Evolutionary conservation across 1,140 invertebrate species (phyloP).

Genomic region (Spodoptera frugiperda): DNA sequence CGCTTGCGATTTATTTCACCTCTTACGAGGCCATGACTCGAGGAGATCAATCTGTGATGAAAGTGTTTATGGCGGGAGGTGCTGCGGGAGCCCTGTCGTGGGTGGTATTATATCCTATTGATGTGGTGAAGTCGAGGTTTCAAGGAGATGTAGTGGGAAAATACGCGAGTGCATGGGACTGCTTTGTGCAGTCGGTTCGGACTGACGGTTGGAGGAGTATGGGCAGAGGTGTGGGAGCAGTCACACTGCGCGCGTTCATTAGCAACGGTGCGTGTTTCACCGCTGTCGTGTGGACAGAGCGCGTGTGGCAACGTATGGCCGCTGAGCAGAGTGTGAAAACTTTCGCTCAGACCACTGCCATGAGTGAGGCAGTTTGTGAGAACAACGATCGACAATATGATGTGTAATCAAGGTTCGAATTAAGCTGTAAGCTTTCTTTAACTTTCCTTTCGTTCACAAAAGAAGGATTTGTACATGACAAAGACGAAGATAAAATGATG

Average conservation of each 20-base stretch:
- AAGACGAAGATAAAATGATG: slow-evolving; percentile 20
- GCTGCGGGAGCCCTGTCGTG: slow-evolving; percentile 94
- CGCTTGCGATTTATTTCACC: slow-evolving; percentile 87
- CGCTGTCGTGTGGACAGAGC: slow-evolving; percentile 91
- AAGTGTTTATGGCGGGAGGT: slow-evolving; percentile 92
- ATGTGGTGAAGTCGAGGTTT: slow-evolving; percentile 95
- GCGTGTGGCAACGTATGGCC: slow-evolving; percentile 68
- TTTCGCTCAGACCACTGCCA: slow-evolving; percentile 70
- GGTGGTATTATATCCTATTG: slow-evolving; percentile 94
- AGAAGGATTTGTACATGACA: slow-evolving; percentile 14
- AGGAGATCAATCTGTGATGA: slow-evolving; percentile 79
- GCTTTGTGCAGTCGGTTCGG: slow-evolving; percentile 89
- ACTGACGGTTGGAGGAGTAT: slow-evolving; percentile 90
- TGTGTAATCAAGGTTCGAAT: slow-evolving; percentile 15
- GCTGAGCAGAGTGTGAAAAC: slow-evolving; percentile 61
- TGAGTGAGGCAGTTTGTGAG: slow-evolving; percentile 75
- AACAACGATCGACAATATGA: slow-evolving; percentile 41
- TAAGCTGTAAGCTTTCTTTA: slow-evolving; percentile 11
- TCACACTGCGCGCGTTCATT: slow-evolving; percentile 94
- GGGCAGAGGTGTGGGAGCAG: slow-evolving; percentile 91
- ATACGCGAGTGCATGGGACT: slow-evolving; percentile 91
- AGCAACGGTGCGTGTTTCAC: slow-evolving; percentile 97
- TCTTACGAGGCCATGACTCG: slow-evolving; percentile 91
- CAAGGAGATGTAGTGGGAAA: slow-evolving; percentile 91
- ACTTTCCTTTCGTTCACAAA: slow-evolving; percentile 8